Evolutionary conservation across 2,113 vertebrate genomes (phyloP).

Genomic region (Tragelaphus imberbis): DNA sequence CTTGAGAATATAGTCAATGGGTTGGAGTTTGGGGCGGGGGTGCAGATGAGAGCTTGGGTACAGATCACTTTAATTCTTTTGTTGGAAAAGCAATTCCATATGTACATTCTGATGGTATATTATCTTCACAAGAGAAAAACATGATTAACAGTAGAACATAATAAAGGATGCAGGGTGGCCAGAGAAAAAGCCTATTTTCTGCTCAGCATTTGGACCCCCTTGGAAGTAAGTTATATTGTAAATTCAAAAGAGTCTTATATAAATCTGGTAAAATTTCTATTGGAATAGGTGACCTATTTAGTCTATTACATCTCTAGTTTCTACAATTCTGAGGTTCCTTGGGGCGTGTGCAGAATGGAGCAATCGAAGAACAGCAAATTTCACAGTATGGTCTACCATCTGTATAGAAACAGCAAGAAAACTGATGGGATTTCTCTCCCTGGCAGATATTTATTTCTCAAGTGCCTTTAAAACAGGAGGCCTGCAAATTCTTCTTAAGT

Average conservation of each 20-base stretch:
- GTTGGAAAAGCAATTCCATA: constrained; percentile 19
- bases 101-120: constrained; percentile 7
- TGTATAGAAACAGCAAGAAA: constrained; percentile 62
- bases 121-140: constrained; percentile 54
- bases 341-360: constrained; percentile 60
- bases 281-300: constrained; percentile 71
- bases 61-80: constrained; percentile 12
- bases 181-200: constrained; percentile 46
- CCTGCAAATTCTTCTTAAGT: constrained; percentile 57
- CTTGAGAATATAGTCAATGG: not conserved
- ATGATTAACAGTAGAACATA: constrained; percentile 56
- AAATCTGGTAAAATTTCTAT: constrained; percentile 66
- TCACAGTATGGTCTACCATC: constrained; percentile 71
- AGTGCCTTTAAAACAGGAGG: constrained; percentile 65
- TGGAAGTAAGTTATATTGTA: constrained; percentile 61
- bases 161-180: constrained; percentile 23
- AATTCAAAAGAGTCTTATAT: constrained; percentile 61
- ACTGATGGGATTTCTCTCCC: constrained; percentile 65
- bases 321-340: constrained; percentile 64
- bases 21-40: not conserved
- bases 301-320: constrained; percentile 62
- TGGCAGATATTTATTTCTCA: constrained; percentile 71
- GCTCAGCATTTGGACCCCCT: constrained; percentile 47
- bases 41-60: not conserved
- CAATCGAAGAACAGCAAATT: constrained; percentile 69